phyloP scores from a whole-genome alignment of 1,140 invertebrate species.

The Drosophila prosaltans region DNA sequence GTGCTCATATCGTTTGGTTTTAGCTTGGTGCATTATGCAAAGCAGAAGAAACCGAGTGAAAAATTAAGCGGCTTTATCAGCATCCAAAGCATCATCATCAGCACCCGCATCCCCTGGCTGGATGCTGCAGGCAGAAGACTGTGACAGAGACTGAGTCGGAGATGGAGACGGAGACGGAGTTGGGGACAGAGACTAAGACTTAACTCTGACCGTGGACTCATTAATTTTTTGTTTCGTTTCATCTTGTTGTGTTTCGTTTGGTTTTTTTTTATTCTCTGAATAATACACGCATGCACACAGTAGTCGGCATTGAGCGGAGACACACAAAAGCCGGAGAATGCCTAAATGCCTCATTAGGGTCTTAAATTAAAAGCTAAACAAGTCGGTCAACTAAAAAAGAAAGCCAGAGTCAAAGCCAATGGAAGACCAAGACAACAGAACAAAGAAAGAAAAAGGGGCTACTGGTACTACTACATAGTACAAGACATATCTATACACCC shows the following conservation, averaged over 20 bases:
- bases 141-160: conserved; percentile 4
- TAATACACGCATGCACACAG: conserved; percentile 51
- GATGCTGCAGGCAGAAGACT: background rate
- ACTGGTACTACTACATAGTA: conserved; percentile 23
- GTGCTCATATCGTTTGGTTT: background rate
- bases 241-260: background rate
- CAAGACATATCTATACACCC: conserved; percentile 32
- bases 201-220: conserved; percentile 69
- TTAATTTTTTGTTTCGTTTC: conserved; percentile 57
- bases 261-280: background rate
- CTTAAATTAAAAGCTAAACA: conserved; percentile 76
- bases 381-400: conserved; percentile 63
- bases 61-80: conserved; percentile 78
- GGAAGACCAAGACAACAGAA: conserved; percentile 40
- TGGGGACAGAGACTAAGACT: conserved; percentile 32
- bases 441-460: conserved; percentile 38
- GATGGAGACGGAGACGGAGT: conserved; percentile 27
- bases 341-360: conserved; percentile 78
- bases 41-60: conserved; percentile 57
- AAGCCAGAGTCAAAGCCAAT: background rate
- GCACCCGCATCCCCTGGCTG: conserved; percentile 57
- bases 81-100: conserved; percentile 53
- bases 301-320: conserved; percentile 75
- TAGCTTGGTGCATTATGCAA: conserved; percentile 66
- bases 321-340: conserved; percentile 68